Evolutionary conservation across 2,797 vertebrate species (phyloP).

Genomic region (Acanthornis magna): DNA sequence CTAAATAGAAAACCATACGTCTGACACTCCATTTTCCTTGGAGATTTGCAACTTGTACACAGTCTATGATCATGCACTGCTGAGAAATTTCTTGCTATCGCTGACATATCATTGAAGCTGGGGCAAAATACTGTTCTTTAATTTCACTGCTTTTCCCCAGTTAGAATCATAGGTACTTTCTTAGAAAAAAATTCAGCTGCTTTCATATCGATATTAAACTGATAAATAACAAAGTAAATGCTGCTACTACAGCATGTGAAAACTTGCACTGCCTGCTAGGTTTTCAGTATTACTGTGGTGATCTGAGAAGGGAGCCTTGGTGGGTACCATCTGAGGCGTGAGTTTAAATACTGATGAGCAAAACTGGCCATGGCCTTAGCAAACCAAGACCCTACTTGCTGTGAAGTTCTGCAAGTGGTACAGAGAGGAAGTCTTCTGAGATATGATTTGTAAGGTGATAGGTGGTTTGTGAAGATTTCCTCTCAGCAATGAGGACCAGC

Average conservation of each 20-base stretch:
- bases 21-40: constrained; percentile 32
- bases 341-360: neutral
- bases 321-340: neutral
- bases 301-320: neutral
- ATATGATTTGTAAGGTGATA: neutral
- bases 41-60: neutral
- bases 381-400: neutral
- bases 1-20: neutral
- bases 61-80: neutral
- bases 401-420: neutral
- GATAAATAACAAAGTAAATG: neutral
- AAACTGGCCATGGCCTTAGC: neutral
- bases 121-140: neutral
- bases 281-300: neutral
- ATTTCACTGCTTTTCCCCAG: neutral
- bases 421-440: neutral
- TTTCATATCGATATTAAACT: neutral
- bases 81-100: neutral
- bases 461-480: neutral
- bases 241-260: neutral
- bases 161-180: neutral
- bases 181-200: neutral
- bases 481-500: neutral
- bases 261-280: neutral
- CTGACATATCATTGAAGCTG: neutral